Percentiles rank a stretch among this genome's conserved stretches.
These are phyloP conservation scores for Junonia oenone DNA, from an alignment of 2,888 invertebrate species.

Conservation along the genomic window DNA sequence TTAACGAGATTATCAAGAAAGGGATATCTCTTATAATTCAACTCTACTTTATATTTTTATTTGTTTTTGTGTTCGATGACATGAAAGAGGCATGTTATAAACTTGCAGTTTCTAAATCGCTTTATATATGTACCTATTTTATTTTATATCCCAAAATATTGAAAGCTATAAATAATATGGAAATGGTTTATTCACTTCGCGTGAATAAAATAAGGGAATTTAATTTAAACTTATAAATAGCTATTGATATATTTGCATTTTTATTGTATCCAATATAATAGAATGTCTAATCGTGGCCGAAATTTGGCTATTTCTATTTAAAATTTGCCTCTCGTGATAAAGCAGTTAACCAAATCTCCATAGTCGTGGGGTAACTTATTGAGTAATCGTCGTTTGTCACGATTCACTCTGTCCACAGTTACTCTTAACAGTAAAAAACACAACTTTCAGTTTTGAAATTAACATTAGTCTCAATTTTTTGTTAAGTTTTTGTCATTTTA, in stretches of 20 bases:
- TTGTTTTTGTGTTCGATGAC: too few relatives aligned
- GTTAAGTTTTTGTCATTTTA: too few relatives aligned
- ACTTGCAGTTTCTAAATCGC: too few relatives aligned
- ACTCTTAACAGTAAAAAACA: slow-evolving; percentile 12
- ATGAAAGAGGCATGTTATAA: too few relatives aligned
- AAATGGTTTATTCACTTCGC: background rate
- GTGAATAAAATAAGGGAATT: background rate
- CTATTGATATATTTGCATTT: slow-evolving; percentile 8
- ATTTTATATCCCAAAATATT: too few relatives aligned
- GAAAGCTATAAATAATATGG: background rate
- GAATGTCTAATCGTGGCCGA: background rate
- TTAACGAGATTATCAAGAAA: too few relatives aligned
- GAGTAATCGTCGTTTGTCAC: slow-evolving; percentile 23
- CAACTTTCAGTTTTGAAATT: too few relatives aligned
- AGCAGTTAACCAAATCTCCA: slow-evolving; percentile 54
- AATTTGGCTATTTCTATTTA: slow-evolving; percentile 16
- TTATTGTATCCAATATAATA: slow-evolving; percentile 18
- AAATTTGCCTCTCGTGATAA: slow-evolving; percentile 42
- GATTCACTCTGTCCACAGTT: slow-evolving; percentile 16
- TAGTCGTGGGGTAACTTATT: slow-evolving; percentile 50
- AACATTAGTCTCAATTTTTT: too few relatives aligned
- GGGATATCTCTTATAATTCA: too few relatives aligned
- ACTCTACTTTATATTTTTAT: too few relatives aligned
- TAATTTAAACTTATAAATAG: slow-evolving; percentile 4
- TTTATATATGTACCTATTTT: background rate